phyloP scores from a whole-genome alignment of 2,113 vertebrate genomes.

The Scytalopus superciliaris region DNA sequence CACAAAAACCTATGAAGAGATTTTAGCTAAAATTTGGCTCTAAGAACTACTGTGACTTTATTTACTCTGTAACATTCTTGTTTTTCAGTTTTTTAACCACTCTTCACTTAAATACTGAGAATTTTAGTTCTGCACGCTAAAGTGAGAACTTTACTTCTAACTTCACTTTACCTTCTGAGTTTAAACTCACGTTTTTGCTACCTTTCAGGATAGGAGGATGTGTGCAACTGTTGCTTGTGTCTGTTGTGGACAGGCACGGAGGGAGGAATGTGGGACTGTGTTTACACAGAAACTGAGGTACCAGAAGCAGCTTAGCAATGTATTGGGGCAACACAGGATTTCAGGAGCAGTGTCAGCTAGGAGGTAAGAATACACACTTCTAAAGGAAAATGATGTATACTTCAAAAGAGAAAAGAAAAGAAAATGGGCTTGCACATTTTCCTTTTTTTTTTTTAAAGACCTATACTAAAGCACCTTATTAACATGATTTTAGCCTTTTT shows the following conservation, averaged over 20 bases:
- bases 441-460: not conserved
- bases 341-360: not conserved
- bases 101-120: not conserved
- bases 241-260: not conserved
- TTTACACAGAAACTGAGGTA: not conserved
- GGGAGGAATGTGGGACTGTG: not conserved
- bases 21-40: not conserved
- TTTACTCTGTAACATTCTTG: not conserved
- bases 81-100: not conserved
- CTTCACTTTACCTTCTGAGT: not conserved
- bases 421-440: not conserved
- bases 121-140: not conserved
- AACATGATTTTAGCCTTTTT: not conserved
- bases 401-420: not conserved
- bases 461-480: not conserved
- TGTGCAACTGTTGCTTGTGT: not conserved
- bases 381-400: not conserved
- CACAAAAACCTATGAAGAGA: not conserved
- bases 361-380: not conserved
- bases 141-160: not conserved
- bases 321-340: not conserved
- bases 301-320: not conserved
- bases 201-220: not conserved
- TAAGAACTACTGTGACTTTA: not conserved
- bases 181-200: not conserved